These are phyloP conservation scores for Lasioglossum baleicum DNA, from an alignment of 1,140 invertebrate genomes.

Conservation along the genomic window DNA sequence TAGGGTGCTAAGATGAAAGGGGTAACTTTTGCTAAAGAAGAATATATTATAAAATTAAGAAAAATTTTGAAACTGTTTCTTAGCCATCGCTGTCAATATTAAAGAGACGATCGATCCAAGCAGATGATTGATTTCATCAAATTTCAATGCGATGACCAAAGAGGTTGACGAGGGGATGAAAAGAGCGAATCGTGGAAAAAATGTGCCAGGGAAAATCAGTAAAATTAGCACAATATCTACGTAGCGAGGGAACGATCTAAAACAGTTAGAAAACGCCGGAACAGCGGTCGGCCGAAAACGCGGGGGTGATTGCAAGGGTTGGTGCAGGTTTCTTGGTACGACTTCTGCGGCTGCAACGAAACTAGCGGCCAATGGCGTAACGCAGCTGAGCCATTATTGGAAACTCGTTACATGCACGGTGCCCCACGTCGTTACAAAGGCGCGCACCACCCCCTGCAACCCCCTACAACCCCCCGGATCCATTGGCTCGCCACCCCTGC, in stretches of 20 bases:
- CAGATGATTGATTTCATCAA: too few relatives aligned
- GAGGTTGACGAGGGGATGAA: not conserved
- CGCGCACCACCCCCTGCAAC: conserved; percentile 45
- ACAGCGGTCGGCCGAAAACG: conserved; percentile 18
- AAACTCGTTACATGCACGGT: conserved; percentile 79
- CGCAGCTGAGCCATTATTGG: conserved; percentile 79
- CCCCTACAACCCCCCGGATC: conserved; percentile 4
- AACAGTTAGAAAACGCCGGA: conserved; percentile 14
- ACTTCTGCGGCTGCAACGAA: conserved; percentile 50
- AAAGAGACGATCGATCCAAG: too few relatives aligned
- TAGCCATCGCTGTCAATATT: too few relatives aligned
- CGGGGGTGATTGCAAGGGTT: too few relatives aligned
- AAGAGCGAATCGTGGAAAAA: not conserved
- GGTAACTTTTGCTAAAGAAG: too few relatives aligned
- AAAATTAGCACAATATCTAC: not conserved
- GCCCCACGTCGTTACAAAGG: conserved; percentile 70
- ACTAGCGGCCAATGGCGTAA: conserved; percentile 67
- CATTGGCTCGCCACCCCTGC: conserved; percentile 28
- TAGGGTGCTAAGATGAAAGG: too few relatives aligned
- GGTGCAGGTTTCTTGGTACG: conserved; percentile 29
- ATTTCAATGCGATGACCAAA: not conserved
- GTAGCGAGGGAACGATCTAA: not conserved
- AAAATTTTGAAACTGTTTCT: too few relatives aligned
- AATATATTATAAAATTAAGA: too few relatives aligned
- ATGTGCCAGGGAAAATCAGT: not conserved